A percentile compares a stretch with the other conserved stretches of the same genome.
Evolutionary conservation across 2,113 vertebrate species (phyloP).

Genomic region (Axis porcinus): DNA sequence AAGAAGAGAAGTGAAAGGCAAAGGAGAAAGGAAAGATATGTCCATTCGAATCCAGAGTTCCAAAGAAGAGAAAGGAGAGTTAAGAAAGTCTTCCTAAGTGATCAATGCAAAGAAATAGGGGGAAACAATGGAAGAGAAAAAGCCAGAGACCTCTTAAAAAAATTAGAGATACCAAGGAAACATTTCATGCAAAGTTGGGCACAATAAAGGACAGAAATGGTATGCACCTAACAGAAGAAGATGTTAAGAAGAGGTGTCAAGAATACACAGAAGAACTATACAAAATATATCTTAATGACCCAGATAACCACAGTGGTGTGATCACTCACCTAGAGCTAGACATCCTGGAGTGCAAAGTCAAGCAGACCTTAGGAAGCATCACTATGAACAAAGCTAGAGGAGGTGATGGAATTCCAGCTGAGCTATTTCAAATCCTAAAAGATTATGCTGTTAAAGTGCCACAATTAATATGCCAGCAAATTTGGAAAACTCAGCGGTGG

Average conservation of each 20-base stretch:
- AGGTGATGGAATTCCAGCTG: background rate
- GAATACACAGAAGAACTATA: background rate
- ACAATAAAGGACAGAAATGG: background rate
- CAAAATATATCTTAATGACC: background rate
- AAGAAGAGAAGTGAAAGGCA: background rate
- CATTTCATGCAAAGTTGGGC: background rate
- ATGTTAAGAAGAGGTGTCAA: background rate
- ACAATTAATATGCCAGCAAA: too few relatives aligned
- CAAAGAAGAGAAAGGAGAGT: background rate
- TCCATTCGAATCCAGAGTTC: background rate
- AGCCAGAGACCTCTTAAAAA: background rate
- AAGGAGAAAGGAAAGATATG: background rate
- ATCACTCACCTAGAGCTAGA: background rate
- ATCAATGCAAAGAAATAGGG: background rate
- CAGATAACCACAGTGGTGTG: background rate
- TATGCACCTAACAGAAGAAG: background rate
- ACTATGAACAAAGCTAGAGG: background rate
- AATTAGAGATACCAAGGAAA: background rate
- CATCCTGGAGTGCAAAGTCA: background rate
- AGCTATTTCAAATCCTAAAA: background rate
- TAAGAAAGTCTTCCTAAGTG: background rate
- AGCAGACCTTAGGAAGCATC: background rate
- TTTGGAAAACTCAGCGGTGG: too few relatives aligned
- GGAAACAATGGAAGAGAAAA: background rate
- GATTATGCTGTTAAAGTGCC: background rate